These are phyloP conservation scores for Heliocidaris erythrogramma DNA, from an alignment of 35 echinoderm and acorn worm genomes.

Conservation along the genomic window DNA sequence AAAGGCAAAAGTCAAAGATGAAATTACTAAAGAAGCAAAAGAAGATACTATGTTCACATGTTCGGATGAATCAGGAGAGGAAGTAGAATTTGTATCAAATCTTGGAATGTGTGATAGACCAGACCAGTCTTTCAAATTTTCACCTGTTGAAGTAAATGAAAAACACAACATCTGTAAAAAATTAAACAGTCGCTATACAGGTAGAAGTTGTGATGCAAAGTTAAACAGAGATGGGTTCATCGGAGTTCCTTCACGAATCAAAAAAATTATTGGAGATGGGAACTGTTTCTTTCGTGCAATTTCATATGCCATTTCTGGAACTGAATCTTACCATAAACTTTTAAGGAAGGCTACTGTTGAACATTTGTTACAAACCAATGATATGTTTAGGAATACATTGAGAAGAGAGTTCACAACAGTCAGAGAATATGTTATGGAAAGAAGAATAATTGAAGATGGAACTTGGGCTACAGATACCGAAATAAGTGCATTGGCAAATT, in stretches of 20 bases:
- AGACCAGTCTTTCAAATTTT: constrained; percentile 53
- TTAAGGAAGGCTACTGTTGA: constrained; percentile 42
- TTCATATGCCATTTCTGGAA: constrained; percentile 56
- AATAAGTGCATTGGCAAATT: constrained; percentile 59
- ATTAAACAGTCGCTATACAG: neutral
- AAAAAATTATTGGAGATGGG: constrained; percentile 40
- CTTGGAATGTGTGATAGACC: constrained; percentile 37
- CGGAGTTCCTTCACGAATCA: neutral
- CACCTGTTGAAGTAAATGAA: neutral
- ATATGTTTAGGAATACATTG: neutral
- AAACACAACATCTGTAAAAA: neutral
- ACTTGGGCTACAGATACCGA: constrained; percentile 27
- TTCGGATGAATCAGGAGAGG: neutral
- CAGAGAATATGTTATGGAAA: constrained; percentile 18
- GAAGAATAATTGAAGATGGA: constrained; percentile 42
- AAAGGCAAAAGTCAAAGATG: neutral
- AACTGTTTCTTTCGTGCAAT: constrained; percentile 48
- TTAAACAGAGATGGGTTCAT: neutral
- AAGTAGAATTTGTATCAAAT: neutral
- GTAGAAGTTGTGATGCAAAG: neutral
- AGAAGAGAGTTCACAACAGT: neutral
- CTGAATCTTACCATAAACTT: constrained; percentile 28
- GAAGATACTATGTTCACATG: neutral
- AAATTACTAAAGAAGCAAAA: neutral
- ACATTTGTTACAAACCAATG: constrained; percentile 27